Conservation (phyloP, 1,140 invertebrate genomes). For the Branchinecta lindahli region DNA sequence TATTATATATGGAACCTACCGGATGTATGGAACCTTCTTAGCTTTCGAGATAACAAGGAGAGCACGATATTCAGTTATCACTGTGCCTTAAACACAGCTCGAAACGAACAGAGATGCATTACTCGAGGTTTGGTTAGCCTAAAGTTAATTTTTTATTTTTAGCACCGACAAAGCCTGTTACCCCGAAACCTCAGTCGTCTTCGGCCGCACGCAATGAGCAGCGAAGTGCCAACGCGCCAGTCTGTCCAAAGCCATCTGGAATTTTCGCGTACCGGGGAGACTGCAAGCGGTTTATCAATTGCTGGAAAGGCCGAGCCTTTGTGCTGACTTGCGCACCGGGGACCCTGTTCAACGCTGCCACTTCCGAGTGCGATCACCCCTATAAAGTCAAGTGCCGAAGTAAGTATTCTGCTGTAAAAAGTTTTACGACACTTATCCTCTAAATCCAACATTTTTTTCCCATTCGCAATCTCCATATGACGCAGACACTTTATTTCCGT, state of each 20-base stretch:
- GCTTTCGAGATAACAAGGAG: too few species aligned
- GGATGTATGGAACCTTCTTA: too few species aligned
- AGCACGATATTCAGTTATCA: too few species aligned
- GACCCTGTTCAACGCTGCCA: conserved; percentile 46
- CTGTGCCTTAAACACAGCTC: too few species aligned
- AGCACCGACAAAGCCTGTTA: background rate
- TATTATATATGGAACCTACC: too few species aligned
- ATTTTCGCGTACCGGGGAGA: conserved; percentile 19
- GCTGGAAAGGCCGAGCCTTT: conserved; percentile 26
- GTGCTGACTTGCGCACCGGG: conserved; percentile 41
- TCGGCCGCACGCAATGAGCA: background rate
- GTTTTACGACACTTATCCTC: too few species aligned
- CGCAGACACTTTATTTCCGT: too few species aligned
- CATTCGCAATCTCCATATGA: too few species aligned
- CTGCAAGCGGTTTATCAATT: conserved; percentile 26
- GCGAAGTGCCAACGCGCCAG: background rate
- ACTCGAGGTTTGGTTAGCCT: too few species aligned
- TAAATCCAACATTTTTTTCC: too few species aligned
- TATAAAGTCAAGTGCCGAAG: conserved; percentile 41
- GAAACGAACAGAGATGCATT: too few species aligned
- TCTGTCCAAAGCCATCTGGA: conserved; percentile 21
- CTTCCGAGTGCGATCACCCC: conserved; percentile 44
- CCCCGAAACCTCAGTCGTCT: background rate
- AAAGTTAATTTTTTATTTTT: too few species aligned
- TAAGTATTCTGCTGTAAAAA: background rate